Conservation (phyloP, 1,140 invertebrate species). For the Drosophila carrolli region DNA sequence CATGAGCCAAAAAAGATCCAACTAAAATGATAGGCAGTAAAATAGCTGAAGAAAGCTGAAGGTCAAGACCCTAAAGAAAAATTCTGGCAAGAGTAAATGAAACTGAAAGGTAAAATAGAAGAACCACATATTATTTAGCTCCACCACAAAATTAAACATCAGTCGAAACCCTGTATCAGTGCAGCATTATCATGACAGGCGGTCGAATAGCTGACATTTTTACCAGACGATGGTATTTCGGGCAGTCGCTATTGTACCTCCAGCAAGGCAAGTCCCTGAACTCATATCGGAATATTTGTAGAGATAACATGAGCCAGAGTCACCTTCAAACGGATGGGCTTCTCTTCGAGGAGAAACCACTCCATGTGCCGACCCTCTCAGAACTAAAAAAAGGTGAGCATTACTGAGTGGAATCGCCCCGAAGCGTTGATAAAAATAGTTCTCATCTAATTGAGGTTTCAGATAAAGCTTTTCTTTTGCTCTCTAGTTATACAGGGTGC, state of each 20-base stretch:
- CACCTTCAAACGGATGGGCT: constrained; percentile 73
- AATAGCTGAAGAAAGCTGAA: neutral
- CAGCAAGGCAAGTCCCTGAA: constrained; percentile 1
- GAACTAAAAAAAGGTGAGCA: constrained; percentile 85
- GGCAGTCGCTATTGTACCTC: neutral
- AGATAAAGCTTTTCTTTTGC: constrained; percentile 51
- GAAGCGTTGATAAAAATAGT: constrained; percentile 8
- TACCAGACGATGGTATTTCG: neutral
- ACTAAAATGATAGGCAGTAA: neutral
- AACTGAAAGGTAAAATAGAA: constrained; percentile 1
- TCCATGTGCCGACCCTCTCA: constrained; percentile 85
- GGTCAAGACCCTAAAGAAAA: too few species aligned
- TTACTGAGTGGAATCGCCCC: neutral
- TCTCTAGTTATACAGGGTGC: constrained; percentile 89
- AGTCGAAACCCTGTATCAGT: constrained; percentile 7
- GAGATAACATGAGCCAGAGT: constrained; percentile 47
- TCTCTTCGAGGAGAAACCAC: constrained; percentile 82
- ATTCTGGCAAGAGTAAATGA: neutral
- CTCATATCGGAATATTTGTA: constrained; percentile 8
- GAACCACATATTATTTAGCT: neutral
- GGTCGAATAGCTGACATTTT: neutral
- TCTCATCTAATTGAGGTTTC: constrained; percentile 4
- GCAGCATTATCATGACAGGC: constrained; percentile 20
- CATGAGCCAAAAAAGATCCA: too few species aligned
- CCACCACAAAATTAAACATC: neutral